phyloP scores from a whole-genome alignment of 1,140 invertebrate species.

The Brachionus calyciflorus region DNA sequence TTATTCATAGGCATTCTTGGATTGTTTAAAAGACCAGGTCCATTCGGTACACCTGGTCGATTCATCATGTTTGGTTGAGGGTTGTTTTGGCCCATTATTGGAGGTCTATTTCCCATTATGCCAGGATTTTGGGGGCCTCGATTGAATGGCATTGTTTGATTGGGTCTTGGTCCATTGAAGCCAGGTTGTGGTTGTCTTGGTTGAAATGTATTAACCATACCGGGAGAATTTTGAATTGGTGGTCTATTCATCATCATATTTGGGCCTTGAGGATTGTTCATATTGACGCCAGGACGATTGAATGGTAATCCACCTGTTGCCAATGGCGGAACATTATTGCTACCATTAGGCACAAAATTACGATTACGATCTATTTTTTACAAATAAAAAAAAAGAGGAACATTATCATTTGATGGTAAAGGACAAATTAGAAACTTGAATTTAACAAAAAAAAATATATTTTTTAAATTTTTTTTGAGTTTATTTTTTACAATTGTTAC shows the following conservation, averaged over 20 bases:
- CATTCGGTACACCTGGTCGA: slow-evolving; percentile 57
- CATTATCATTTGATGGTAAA: neutral
- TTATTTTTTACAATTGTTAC: too few species aligned
- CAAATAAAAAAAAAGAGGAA: slow-evolving; percentile 1
- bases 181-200: neutral
- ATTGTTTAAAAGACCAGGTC: slow-evolving; percentile 64
- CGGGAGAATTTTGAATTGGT: slow-evolving; percentile 19
- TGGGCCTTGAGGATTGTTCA: slow-evolving; percentile 66
- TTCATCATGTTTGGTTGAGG: neutral
- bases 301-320: slow-evolving; percentile 60
- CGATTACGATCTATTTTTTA: slow-evolving; percentile 32
- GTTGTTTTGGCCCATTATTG: slow-evolving; percentile 61
- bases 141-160: slow-evolving; percentile 58
- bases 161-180: slow-evolving; percentile 55
- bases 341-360: slow-evolving; percentile 3
- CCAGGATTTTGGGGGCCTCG: slow-evolving; percentile 54
- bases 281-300: slow-evolving; percentile 62
- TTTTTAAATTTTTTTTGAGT: too few species aligned
- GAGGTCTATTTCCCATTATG: slow-evolving; percentile 56
- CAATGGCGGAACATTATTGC: neutral
- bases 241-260: slow-evolving; percentile 46
- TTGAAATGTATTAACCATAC: neutral
- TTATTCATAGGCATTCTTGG: slow-evolving; percentile 62
- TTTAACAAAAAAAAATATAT: neutral
- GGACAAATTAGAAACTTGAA: neutral